Percentiles rank a stretch among this genome's conserved stretches.
These are phyloP conservation scores for Cynoglossus semilaevis DNA, from an alignment of 2,113 vertebrate genomes.

Conservation along the genomic window DNA sequence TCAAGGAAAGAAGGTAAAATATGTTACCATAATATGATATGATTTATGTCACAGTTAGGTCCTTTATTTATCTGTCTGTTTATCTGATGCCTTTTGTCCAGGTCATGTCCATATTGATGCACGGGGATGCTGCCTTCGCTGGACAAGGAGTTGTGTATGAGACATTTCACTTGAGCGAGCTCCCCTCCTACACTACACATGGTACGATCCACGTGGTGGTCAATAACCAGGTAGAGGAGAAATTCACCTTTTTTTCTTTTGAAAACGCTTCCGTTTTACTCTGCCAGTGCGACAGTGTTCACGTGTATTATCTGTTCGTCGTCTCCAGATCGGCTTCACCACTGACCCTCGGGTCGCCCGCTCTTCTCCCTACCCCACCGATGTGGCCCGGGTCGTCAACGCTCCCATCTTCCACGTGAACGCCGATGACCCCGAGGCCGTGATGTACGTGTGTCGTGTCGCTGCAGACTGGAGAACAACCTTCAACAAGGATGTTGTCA, in stretches of 20 bases:
- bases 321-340: constrained; percentile 86
- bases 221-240: constrained; percentile 87
- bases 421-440: constrained; percentile 85
- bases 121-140: constrained; percentile 89
- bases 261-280: too few relatives aligned
- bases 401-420: constrained; percentile 94
- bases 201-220: constrained; percentile 91
- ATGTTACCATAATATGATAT: not conserved
- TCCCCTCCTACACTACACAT: constrained; percentile 89
- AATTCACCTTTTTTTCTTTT: too few relatives aligned
- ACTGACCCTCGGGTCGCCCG: constrained; percentile 90
- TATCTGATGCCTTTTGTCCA: constrained; percentile 41
- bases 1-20: constrained; percentile 76
- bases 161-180: constrained; percentile 91
- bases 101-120: constrained; percentile 93
- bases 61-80: too few relatives aligned
- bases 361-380: constrained; percentile 89
- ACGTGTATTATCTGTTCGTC: not conserved
- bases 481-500: constrained; percentile 92
- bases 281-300: too few relatives aligned
- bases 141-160: constrained; percentile 92
- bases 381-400: constrained; percentile 88
- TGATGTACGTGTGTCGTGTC: constrained; percentile 89
- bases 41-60: not conserved
- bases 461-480: constrained; percentile 88